These are phyloP conservation scores for Taurulus bubalis DNA, from an alignment of 2,113 vertebrate genomes.

Conservation along the genomic window DNA sequence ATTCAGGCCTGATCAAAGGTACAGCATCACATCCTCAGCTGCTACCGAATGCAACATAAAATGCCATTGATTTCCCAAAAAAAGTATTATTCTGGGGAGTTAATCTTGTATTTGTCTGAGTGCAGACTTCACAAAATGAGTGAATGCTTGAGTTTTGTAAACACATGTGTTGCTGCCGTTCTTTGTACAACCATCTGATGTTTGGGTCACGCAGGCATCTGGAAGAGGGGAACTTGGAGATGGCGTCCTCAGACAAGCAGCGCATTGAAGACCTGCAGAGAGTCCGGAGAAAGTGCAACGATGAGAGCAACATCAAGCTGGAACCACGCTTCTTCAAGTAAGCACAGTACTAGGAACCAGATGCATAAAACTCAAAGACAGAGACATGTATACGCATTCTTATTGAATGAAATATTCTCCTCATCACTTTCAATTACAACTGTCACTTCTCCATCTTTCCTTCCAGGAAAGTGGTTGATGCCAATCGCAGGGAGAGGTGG, in stretches of 20 bases:
- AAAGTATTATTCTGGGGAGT: neutral
- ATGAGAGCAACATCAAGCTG: constrained; percentile 93
- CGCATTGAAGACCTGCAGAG: constrained; percentile 97
- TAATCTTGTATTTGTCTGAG: neutral
- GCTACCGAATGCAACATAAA: constrained; percentile 5
- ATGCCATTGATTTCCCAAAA: neutral
- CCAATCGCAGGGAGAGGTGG: constrained; percentile 96
- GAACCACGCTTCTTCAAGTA: constrained; percentile 97
- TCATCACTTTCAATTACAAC: neutral
- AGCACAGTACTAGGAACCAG: constrained; percentile 61
- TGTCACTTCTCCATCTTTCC: neutral
- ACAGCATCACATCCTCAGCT: constrained; percentile 42
- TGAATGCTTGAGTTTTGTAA: neutral
- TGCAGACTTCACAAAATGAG: neutral
- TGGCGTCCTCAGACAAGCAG: constrained; percentile 92
- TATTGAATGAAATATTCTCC: neutral
- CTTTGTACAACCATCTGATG: neutral
- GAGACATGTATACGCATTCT: neutral
- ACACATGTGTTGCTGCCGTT: neutral
- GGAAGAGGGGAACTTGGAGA: constrained; percentile 95
- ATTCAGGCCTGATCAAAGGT: constrained; percentile 98
- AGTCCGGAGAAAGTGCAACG: constrained; percentile 89
- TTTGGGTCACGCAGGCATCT: constrained; percentile 80
- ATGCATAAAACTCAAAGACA: constrained; percentile 21
- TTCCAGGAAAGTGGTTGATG: constrained; percentile 92